Percentiles rank a stretch among this genome's conserved stretches.
phyloP scores from a whole-genome alignment of 2,888 invertebrate genomes.

The Drosophila ustulata region DNA sequence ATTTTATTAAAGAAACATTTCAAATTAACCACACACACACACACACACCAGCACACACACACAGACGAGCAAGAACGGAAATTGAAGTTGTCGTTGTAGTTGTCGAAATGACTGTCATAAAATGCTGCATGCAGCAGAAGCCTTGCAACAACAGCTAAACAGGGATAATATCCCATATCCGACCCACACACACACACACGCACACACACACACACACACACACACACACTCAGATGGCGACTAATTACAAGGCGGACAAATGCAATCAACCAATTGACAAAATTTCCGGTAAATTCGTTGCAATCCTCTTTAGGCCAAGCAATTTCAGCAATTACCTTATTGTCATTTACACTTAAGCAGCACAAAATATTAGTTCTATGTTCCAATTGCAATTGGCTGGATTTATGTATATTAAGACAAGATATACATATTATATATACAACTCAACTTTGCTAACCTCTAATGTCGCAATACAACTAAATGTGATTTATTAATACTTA shows the following conservation, averaged over 20 bases:
- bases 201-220: slow-evolving; percentile 7
- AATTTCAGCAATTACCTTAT: slow-evolving; percentile 5
- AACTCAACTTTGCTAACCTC: no score
- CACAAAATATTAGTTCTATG: background rate
- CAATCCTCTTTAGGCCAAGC: slow-evolving; percentile 32
- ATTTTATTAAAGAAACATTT: slow-evolving; percentile 83
- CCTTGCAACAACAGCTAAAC: slow-evolving; percentile 29
- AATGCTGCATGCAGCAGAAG: slow-evolving; percentile 35
- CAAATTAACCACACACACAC: slow-evolving; percentile 69
- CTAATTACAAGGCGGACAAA: slow-evolving; percentile 24
- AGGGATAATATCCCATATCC: slow-evolving; percentile 53
- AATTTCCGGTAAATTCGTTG: slow-evolving; percentile 29
- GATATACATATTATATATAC: no score
- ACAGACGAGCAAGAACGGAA: slow-evolving; percentile 39
- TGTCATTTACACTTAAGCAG: background rate
- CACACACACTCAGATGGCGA: background rate
- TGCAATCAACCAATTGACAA: slow-evolving; percentile 39
- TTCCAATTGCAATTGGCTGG: background rate
- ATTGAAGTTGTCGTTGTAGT: slow-evolving; percentile 58
- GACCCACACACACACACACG: slow-evolving; percentile 7
- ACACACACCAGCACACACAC: slow-evolving; percentile 14
- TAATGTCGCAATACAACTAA: no score
- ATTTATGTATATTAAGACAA: no score
- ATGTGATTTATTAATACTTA: no score
- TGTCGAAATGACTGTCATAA: slow-evolving; percentile 68